Conservation (phyloP, 2,113 vertebrate genomes). For the Xiphophorus hellerii region DNA sequence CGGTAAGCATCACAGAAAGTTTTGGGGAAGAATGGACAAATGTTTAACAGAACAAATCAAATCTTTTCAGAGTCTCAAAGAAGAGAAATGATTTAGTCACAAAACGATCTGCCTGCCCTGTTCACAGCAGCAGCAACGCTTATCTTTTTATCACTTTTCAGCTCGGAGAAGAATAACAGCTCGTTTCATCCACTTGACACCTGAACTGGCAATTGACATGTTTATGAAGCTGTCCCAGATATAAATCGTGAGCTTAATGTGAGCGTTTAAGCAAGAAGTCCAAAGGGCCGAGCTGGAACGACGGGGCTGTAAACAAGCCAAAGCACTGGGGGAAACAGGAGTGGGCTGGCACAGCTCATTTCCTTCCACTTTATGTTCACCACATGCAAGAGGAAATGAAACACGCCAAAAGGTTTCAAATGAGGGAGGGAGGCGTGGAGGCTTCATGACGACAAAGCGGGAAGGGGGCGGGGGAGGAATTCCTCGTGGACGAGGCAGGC, state of each 20-base stretch:
- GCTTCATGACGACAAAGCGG: not conserved
- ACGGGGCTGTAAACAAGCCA: constrained; percentile 52
- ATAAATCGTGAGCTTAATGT: constrained; percentile 48
- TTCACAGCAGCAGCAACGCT: not conserved
- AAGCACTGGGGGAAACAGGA: constrained; percentile 19
- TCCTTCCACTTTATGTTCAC: constrained; percentile 39
- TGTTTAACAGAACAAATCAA: not conserved
- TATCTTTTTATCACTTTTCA: not conserved
- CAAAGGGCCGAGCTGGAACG: constrained; percentile 15
- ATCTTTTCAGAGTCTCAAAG: not conserved
- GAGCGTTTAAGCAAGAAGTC: constrained; percentile 20
- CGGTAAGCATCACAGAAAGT: not conserved
- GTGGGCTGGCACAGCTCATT: constrained; percentile 20
- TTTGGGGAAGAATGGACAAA: not conserved
- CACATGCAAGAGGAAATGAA: constrained; percentile 39
- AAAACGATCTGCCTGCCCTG: not conserved
- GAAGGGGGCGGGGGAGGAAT: constrained; percentile 13
- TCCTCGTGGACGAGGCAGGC: constrained; percentile 18
- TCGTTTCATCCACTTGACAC: constrained; percentile 10
- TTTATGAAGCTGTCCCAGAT: constrained; percentile 27
- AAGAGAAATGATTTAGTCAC: not conserved
- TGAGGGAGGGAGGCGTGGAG: constrained; percentile 1
- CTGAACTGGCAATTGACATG: constrained; percentile 18
- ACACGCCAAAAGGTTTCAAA: constrained; percentile 17
- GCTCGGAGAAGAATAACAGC: not conserved